Evolutionary conservation across 2,113 vertebrate species (phyloP).

Genomic region (Sarotherodon lohbergeri): DNA sequence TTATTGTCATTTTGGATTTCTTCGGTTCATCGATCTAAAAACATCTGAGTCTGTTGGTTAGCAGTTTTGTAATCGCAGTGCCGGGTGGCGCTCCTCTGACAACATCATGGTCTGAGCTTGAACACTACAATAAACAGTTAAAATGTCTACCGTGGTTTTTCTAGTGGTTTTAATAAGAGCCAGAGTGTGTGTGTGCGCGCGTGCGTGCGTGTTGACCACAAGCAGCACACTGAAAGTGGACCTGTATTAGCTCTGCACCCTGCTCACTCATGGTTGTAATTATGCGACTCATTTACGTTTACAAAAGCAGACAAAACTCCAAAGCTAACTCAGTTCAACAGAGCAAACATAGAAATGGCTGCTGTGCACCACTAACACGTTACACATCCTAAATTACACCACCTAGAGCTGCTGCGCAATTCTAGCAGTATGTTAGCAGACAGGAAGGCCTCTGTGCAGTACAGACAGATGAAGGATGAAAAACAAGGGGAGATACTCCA

Average conservation of each 20-base stretch:
- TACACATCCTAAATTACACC: neutral
- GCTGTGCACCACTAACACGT: neutral
- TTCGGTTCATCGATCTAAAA: neutral
- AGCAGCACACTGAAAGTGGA: neutral
- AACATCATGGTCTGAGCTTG: neutral
- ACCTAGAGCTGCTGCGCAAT: neutral
- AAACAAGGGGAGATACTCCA: neutral
- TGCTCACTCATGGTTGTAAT: neutral
- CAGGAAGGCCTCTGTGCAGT: neutral
- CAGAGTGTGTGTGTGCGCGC: neutral
- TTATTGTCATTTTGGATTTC: neutral
- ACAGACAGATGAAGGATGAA: neutral
- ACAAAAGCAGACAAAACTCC: neutral
- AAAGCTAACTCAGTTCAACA: neutral
- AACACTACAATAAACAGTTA: neutral
- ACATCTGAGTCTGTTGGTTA: neutral
- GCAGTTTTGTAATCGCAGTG: neutral
- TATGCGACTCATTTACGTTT: neutral
- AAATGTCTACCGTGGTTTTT: neutral
- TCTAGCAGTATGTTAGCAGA: neutral
- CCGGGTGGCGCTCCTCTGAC: rapidly evolving
- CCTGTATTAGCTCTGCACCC: neutral
- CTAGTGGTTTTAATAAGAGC: neutral
- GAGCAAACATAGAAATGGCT: neutral
- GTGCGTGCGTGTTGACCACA: neutral